A percentile compares a stretch with the other conserved stretches of the same genome.
phyloP scores from a whole-genome alignment of 2,797 vertebrate genomes.

The Sebastes flavidus region DNA sequence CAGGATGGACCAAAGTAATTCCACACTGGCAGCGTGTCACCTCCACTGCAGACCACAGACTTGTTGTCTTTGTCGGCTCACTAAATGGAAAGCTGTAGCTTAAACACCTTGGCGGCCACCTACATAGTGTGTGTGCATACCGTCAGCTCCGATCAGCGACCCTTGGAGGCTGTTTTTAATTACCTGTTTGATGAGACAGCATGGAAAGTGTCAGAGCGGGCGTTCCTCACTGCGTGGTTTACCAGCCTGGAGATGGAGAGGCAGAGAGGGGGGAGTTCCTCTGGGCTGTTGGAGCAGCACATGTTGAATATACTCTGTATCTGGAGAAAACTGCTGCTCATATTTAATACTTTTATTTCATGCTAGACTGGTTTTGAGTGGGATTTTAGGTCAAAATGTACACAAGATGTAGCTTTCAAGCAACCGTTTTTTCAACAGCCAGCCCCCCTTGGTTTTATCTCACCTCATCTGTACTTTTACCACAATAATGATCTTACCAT shows the following conservation, averaged over 20 bases:
- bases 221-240: constrained; percentile 20
- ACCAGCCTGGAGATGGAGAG: constrained; percentile 24
- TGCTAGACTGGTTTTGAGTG: not conserved
- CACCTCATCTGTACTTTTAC: not conserved
- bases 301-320: not conserved
- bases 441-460: not conserved
- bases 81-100: constrained; percentile 48
- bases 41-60: constrained; percentile 15
- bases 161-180: constrained; percentile 65
- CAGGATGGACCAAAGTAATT: constrained; percentile 24
- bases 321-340: not conserved
- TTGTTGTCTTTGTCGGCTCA: constrained; percentile 8
- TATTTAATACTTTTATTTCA: not conserved
- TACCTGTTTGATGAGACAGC: constrained; percentile 61
- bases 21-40: constrained; percentile 34
- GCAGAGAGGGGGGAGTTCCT: not conserved
- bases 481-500: not conserved
- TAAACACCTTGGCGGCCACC: constrained; percentile 47
- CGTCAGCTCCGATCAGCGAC: constrained; percentile 31
- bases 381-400: not conserved
- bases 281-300: not conserved
- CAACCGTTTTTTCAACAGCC: not conserved
- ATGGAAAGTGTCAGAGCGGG: constrained; percentile 57
- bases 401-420: not conserved
- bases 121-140: constrained; percentile 44